phyloP scores from a whole-genome alignment of 2,113 vertebrate species.

The Canis aureus region DNA sequence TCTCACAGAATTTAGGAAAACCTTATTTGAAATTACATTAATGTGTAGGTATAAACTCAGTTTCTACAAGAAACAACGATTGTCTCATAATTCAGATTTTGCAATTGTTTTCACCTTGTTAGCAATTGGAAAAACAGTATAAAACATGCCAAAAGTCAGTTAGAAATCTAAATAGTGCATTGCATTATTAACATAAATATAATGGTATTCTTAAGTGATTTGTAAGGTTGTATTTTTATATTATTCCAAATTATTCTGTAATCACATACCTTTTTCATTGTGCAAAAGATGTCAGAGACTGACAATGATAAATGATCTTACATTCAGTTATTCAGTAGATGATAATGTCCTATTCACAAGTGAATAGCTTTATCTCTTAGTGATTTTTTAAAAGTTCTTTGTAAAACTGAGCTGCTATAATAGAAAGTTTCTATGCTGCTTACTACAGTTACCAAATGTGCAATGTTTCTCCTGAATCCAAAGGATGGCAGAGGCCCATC shows the following conservation, averaged over 20 bases:
- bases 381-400: conserved; percentile 73
- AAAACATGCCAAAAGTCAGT: conserved; percentile 56
- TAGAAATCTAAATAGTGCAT: conserved; percentile 56
- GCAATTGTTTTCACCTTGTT: neutral
- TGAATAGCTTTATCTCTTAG: conserved; percentile 79
- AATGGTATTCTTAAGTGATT: conserved; percentile 65
- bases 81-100: neutral
- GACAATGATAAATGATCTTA: conserved; percentile 84
- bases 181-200: conserved; percentile 67
- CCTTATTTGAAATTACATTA: neutral
- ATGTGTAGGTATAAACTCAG: neutral
- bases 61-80: neutral
- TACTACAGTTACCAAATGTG: conserved; percentile 30
- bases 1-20: neutral
- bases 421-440: conserved; percentile 39
- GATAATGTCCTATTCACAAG: conserved; percentile 82
- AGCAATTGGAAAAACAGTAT: conserved; percentile 8
- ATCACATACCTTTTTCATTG: conserved; percentile 77
- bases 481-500: neutral
- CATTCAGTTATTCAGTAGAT: conserved; percentile 78
- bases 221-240: conserved; percentile 70
- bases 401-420: conserved; percentile 71
- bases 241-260: conserved; percentile 82
- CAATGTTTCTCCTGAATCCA: conserved; percentile 65
- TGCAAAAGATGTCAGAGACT: conserved; percentile 69